Evolutionary conservation across 2,113 vertebrate genomes (phyloP), one percentile per base, ranked within the genome.

Genomic region (Salvator merianae): DNA sequence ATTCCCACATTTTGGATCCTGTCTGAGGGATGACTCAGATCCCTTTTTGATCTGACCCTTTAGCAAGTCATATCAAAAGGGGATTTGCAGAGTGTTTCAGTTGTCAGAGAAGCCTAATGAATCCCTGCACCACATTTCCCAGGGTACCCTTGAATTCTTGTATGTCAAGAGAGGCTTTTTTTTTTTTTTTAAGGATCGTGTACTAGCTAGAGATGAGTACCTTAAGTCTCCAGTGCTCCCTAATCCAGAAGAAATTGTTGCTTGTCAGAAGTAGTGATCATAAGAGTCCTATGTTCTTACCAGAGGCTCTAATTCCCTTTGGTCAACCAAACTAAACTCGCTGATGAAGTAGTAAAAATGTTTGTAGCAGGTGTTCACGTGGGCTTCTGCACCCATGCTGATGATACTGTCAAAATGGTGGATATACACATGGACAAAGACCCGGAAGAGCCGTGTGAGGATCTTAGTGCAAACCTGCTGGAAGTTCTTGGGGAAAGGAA

Each of bases 391-490:
- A 7, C 98, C 98, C 97, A 99, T 98, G 90, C 94, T 97, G 94
- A 98, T 98, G 94, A 99, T 96, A 91, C 97, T 97, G 94, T 99
- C 98, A 74, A 99, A 99, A 94, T 99, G 98, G 93, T 99, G 98
- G 95, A 99, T 99, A 96, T 99, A 99, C 92, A 99, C 98, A 0
- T 99, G 98, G 68, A 99, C 98, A 80, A 99, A 99, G 91, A 99
- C 98, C 20, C 98, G 96, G 95, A 99, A 99, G 83, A 99, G 97
- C 12, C 98, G 97, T 63, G 98, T 99, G 94, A 99, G 95, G 86
- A 99, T 98, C 96, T 99, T 99, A 94, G 97, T 99, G 92, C 98
- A 99, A 89, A 99, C 98, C 92, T 99, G 98, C 96, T 98, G 98
- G 95, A 99, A 99, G 92, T 99, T 99, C 96, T 96, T 99, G 74